Conservation (phyloP, 2,797 vertebrate species). For the Mallotus villosus region DNA sequence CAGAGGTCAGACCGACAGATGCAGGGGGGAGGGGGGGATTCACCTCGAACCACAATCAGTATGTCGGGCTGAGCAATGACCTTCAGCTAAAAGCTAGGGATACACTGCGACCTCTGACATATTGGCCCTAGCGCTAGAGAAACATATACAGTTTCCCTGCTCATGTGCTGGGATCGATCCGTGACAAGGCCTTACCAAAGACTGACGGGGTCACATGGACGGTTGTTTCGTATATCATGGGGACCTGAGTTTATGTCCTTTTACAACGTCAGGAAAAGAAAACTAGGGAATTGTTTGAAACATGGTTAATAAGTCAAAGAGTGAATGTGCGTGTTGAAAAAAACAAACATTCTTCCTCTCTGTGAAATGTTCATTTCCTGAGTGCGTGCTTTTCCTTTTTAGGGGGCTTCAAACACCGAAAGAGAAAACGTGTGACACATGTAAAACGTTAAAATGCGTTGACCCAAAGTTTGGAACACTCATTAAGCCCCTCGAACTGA, state of each 20-base stretch:
- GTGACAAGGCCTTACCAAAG: conserved; percentile 21
- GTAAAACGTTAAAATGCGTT: conserved; percentile 67
- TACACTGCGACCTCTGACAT: conserved; percentile 16
- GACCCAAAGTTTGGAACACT: conserved; percentile 62
- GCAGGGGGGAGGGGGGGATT: conserved; percentile 34
- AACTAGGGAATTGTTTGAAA: conserved; percentile 37
- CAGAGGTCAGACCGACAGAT: conserved; percentile 22
- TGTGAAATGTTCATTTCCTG: conserved; percentile 60
- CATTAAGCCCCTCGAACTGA: conserved; percentile 64
- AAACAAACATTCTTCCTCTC: conserved; percentile 5
- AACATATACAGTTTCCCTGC: conserved; percentile 25
- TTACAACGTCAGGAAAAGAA: not conserved
- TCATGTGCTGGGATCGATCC: conserved; percentile 9
- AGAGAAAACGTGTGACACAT: conserved; percentile 51
- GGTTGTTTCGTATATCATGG: no score
- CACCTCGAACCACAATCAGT: conserved; percentile 37
- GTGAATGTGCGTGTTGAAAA: conserved; percentile 32
- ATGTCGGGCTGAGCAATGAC: conserved; percentile 42
- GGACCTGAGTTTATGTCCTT: no score
- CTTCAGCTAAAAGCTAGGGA: conserved; percentile 53
- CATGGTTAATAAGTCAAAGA: conserved; percentile 41
- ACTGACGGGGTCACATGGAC: not conserved
- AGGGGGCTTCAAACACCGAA: conserved; percentile 36
- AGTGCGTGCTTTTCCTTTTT: conserved; percentile 48
- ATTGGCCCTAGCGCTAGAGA: conserved; percentile 22